Evolutionary conservation across 2,113 vertebrate genomes (phyloP), one percentile per base, ranked within the genome.

Genomic region (Pluvialis apricaria): DNA sequence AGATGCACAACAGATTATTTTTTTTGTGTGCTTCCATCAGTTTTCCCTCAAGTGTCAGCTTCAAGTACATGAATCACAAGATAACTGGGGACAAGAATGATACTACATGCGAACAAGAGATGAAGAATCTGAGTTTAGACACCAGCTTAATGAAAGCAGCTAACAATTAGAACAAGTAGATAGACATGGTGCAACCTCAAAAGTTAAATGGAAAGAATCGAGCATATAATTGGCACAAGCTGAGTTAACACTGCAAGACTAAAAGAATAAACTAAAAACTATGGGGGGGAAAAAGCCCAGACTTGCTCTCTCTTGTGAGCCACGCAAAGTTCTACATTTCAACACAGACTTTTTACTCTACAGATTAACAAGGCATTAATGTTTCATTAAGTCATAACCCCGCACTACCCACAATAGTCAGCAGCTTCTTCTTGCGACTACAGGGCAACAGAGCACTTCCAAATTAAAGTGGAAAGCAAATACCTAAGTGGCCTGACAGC

Each of bases 61-160:
- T 5, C 60, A 10, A 12, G 45, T 1, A 17, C 57, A 1, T 0
- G 40, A 77, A 21, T 25, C 45, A 8, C 54, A 1, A 11, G 52
- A 10, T 1, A 55, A 5, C 22, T 8, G 38, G 47, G 55, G 49
- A 45, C 42, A 22, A 29, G 69, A 5, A 58, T 1, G 24, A 24
- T 2, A 5, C 10, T 4, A 1, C 19, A 4, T 0, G 15, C 2
- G 38, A 79, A 14, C 40, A 21, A 9, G 44, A 47, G 38, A 9
- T 5, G n/a, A 44, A 61, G 47, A 60, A 3, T 1, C 17, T 2
- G 29, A 31, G 26, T 15, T 79, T 5, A 49, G 75, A 71, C 52
- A 44, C 3, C 64, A 31, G 34, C 24, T 49, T 26, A 32, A n/a
- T 4, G 32, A 31, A 10, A 51, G 49, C 72, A 51, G 29, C 1